Evolutionary conservation across 2,113 vertebrate species (phyloP), one percentile per base, ranked within the genome.

Genomic region (Ptyas mucosa): DNA sequence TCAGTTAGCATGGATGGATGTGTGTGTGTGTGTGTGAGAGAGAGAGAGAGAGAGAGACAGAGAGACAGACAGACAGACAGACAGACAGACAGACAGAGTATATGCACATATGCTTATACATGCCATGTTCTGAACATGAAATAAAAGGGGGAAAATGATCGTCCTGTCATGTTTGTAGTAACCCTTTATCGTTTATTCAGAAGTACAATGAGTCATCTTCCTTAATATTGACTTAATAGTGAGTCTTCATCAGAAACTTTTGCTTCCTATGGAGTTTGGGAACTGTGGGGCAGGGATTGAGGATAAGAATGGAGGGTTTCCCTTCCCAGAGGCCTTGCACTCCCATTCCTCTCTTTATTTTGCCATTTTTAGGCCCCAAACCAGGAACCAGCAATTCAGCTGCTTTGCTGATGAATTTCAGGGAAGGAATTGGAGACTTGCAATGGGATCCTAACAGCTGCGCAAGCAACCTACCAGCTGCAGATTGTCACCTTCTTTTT

Each of bases 1-100:
- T 95, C 91, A 94, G 95, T 95, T 96, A 93, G 61, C 29, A 58
- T 39, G 69, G 69, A 39, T 75, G 69, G 14, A 1, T 34, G 6
- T 81, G 69, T 81, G n/a, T 34, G n/a, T 34, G 12, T n/a, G 29
- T 34, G 29, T 7, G 64, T 0, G 58, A 26, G 61, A n/a, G 26
- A 12, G 58, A 29, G 10, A 29, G 10, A 12, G 3, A 64, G 7
- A 58, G 23, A 24, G 8, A 58, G 57, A 58, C 0, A 58, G 57
- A 8, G 0, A 61, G 2, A 58, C 0, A 58, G 23, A 58, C 0
- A 58, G 23, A 61, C 2, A 61, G 55, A 57, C 6, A 23, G 55
- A 58, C 20, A 57, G 7, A 57, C 7, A 55, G 55, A 57, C 21
- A 57, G 21, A 57, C 8, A 61, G 8, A 64, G 11, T 3, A 64